Evolutionary conservation across 2,113 vertebrate genomes (phyloP).

Genomic region (Mixornis gularis): DNA sequence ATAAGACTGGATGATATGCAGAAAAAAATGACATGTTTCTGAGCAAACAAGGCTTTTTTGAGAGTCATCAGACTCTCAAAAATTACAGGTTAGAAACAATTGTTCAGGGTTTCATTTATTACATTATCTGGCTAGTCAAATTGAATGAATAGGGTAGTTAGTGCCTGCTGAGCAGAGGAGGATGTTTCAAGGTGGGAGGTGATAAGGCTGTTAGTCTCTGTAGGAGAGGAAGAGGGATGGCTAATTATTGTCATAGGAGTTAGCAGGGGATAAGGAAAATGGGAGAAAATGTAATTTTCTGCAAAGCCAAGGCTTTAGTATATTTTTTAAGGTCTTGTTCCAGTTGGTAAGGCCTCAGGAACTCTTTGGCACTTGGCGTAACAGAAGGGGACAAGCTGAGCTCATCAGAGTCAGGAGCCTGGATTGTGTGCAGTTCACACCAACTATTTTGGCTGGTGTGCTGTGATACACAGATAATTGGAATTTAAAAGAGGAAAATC

Average conservation of each 20-base stretch:
- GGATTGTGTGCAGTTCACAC: neutral
- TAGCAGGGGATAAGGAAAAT: neutral
- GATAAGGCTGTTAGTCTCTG: neutral
- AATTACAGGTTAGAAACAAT: conserved; percentile 12
- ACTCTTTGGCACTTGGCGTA: neutral
- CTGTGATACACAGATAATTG: neutral
- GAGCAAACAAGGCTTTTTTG: neutral
- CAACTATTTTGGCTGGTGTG: neutral
- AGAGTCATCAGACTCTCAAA: neutral
- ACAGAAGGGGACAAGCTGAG: neutral
- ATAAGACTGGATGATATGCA: neutral
- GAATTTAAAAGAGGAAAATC: neutral
- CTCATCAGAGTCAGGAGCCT: neutral
- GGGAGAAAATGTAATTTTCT: neutral
- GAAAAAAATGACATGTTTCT: neutral
- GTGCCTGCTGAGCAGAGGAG: conserved; percentile 17
- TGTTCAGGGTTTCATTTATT: conserved; percentile 24
- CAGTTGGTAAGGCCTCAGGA: neutral
- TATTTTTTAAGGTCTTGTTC: neutral
- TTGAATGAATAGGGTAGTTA: conserved; percentile 9
- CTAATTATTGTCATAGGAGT: conserved; percentile 33
- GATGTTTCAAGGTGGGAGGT: neutral
- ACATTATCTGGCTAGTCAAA: conserved; percentile 6
- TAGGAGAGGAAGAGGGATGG: conserved; percentile 9
- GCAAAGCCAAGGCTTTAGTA: neutral